A percentile compares a stretch with the other conserved stretches of the same genome.
phyloP scores from a whole-genome alignment of 2,113 vertebrate genomes.

The Grantiella picta region DNA sequence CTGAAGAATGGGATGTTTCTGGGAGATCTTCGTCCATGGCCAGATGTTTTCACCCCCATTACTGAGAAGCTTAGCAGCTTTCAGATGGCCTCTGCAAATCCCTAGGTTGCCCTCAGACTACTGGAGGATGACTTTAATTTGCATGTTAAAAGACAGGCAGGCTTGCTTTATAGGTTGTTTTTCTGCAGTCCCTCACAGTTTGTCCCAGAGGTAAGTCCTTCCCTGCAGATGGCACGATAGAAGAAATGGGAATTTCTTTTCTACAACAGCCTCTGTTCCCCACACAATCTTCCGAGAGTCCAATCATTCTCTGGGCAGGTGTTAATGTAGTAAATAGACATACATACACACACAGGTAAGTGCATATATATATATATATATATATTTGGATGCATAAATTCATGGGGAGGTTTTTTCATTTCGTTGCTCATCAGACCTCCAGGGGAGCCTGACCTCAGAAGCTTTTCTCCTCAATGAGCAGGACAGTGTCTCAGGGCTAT shows the following conservation, averaged over 20 bases:
- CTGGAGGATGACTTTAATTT: slow-evolving; percentile 80
- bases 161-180: slow-evolving; percentile 74
- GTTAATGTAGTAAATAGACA: neutral
- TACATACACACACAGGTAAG: neutral
- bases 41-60: slow-evolving; percentile 56
- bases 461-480: slow-evolving; percentile 17
- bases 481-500: neutral
- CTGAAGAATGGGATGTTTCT: neutral
- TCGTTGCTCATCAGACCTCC: slow-evolving; percentile 47
- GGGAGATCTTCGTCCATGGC: slow-evolving; percentile 77
- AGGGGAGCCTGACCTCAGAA: neutral
- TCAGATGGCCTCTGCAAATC: slow-evolving; percentile 67
- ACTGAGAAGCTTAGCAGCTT: slow-evolving; percentile 57
- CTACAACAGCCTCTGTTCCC: slow-evolving; percentile 51
- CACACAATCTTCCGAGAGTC: slow-evolving; percentile 6
- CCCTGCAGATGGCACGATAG: slow-evolving; percentile 23
- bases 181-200: neutral
- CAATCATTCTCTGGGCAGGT: slow-evolving; percentile 47
- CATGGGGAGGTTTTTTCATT: neutral
- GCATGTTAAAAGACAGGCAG: slow-evolving; percentile 80
- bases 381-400: neutral
- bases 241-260: slow-evolving; percentile 58
- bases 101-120: slow-evolving; percentile 75
- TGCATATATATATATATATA: no score
- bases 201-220: slow-evolving; percentile 51